Conservation (phyloP, 2,797 vertebrate genomes). For the Cossypha heuglini region DNA sequence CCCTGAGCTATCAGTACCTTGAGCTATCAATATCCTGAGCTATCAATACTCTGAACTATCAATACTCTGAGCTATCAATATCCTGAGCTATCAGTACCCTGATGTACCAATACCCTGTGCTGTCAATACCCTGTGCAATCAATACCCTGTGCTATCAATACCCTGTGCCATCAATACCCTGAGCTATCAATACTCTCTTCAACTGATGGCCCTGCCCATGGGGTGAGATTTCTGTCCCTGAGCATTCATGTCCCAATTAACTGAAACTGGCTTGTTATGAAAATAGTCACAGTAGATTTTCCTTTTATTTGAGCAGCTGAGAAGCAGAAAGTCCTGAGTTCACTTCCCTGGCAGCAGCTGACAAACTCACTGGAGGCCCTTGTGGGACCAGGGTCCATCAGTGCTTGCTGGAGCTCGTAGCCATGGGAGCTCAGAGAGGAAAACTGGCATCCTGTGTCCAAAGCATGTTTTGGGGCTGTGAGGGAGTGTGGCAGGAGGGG, state of each 20-base stretch:
- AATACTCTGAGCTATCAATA: rapidly evolving
- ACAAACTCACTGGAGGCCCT: not conserved
- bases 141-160: not conserved
- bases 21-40: not conserved
- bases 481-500: not conserved
- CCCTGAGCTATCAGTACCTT: rapidly evolving
- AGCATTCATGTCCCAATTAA: not conserved
- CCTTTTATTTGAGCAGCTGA: not conserved
- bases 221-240: not conserved
- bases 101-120: no score
- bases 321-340: not conserved
- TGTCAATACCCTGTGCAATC: no score
- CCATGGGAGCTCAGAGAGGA: not conserved
- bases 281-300: not conserved
- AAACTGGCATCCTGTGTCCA: not conserved
- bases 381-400: not conserved
- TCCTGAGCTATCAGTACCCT: not conserved
- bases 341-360: not conserved
- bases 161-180: rapidly evolving
- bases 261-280: not conserved
- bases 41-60: rapidly evolving
- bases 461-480: not conserved
- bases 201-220: not conserved
- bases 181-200: not conserved
- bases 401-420: not conserved